phyloP scores from a whole-genome alignment of 2,888 invertebrate genomes.

The Ephialtes manifestator region DNA sequence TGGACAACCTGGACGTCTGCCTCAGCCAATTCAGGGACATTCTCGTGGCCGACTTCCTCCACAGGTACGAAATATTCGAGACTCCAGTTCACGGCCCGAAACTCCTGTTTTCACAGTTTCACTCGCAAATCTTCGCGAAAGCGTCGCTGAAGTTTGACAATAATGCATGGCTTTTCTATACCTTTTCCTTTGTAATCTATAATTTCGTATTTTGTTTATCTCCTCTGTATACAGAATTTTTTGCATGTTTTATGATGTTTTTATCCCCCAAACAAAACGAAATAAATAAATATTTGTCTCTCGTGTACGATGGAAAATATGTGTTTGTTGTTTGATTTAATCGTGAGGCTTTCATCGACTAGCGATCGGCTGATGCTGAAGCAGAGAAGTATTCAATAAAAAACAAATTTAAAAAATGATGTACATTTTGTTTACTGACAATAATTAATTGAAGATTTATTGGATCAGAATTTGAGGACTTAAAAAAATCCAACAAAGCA shows the following conservation, averaged over 20 bases:
- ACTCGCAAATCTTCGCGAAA: background rate
- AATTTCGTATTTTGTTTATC: too few species aligned
- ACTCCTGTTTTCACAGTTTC: background rate
- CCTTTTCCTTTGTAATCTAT: background rate
- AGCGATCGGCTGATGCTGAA: conserved; percentile 13
- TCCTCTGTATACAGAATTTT: conserved; percentile 7
- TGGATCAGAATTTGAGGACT: too few species aligned
- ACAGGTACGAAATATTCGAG: conserved; percentile 79
- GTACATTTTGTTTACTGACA: too few species aligned
- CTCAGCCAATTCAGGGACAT: conserved; percentile 81
- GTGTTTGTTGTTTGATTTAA: conserved; percentile 37
- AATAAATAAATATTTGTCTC: conserved; percentile 31
- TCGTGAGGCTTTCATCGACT: background rate
- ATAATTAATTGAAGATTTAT: too few species aligned
- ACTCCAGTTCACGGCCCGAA: background rate
- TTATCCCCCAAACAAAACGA: background rate
- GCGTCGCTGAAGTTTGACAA: background rate
- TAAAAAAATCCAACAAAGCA: too few species aligned
- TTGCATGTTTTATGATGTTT: conserved; percentile 30
- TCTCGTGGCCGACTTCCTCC: conserved; percentile 82
- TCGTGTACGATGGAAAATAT: conserved; percentile 13
- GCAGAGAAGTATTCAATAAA: conserved; percentile 25
- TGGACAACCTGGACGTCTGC: conserved; percentile 84
- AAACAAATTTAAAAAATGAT: background rate
- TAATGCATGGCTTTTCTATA: background rate